These are phyloP conservation scores for Ammodytes dubius DNA, from an alignment of 2,113 vertebrate genomes.

Conservation along the genomic window DNA sequence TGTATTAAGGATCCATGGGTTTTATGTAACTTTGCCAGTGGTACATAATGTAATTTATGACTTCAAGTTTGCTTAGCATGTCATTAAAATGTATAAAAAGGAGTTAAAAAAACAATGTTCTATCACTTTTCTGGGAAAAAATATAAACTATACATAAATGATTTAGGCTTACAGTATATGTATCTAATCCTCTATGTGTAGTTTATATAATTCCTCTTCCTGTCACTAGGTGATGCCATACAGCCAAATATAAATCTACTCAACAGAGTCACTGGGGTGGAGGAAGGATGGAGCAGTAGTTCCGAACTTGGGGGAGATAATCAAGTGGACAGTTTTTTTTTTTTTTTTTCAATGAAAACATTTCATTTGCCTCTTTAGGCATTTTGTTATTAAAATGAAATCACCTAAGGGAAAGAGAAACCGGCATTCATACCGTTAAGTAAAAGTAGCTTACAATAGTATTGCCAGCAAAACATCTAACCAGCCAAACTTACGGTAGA, in stretches of 20 bases:
- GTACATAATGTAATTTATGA: slow-evolving; percentile 76
- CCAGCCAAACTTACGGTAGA: too few relatives aligned
- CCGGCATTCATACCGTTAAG: too few relatives aligned
- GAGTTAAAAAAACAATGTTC: neutral
- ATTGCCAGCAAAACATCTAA: too few relatives aligned
- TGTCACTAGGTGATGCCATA: slow-evolving; percentile 58
- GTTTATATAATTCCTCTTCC: slow-evolving; percentile 10
- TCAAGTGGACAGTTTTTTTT: neutral
- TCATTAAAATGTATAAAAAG: slow-evolving; percentile 51
- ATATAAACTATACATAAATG: neutral
- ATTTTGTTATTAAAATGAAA: neutral
- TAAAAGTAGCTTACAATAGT: neutral
- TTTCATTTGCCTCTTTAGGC: neutral
- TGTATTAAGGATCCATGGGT: slow-evolving; percentile 56
- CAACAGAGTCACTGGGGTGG: neutral
- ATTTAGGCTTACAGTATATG: neutral
- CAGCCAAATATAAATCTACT: neutral
- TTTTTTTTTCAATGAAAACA: neutral
- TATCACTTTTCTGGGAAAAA: slow-evolving; percentile 36
- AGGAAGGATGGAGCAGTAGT: neutral
- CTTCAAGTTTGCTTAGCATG: slow-evolving; percentile 60
- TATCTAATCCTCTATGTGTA: too few relatives aligned
- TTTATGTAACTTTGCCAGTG: slow-evolving; percentile 64
- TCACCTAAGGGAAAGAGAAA: neutral
- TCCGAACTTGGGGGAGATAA: neutral